Evolutionary conservation across 2,888 invertebrate genomes (phyloP).

Genomic region (Osedax frankpressi): DNA sequence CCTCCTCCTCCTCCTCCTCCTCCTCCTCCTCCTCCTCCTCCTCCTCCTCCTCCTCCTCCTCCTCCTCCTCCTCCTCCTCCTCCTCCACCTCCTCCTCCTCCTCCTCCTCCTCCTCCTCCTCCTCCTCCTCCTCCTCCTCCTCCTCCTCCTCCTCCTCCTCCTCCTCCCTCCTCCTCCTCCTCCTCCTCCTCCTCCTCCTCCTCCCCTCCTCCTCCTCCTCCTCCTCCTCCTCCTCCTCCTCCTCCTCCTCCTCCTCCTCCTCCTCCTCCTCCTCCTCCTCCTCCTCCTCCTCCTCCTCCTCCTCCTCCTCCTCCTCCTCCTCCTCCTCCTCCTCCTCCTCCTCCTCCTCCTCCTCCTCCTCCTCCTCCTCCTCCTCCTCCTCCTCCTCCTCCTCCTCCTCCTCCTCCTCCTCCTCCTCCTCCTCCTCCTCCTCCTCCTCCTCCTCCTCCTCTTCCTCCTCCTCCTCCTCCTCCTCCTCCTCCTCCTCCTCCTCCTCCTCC

Average conservation of each 20-base stretch:
- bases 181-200: not conserved
- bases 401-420: not conserved
- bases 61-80: not conserved
- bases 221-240: not conserved
- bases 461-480: not conserved
- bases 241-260: not conserved
- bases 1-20: not conserved
- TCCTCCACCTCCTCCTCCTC: not conserved
- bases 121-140: not conserved
- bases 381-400: not conserved
- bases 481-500: not conserved
- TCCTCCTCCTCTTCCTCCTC: not conserved
- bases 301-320: not conserved
- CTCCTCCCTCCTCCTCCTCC: not conserved
- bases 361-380: not conserved
- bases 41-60: not conserved
- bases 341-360: not conserved
- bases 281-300: not conserved
- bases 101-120: not conserved
- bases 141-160: not conserved
- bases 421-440: not conserved
- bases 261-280: not conserved
- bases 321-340: not conserved
- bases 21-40: not conserved
- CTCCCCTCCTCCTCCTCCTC: not conserved